phyloP scores from a whole-genome alignment of 2,888 invertebrate species.

The Lutraria lutraria region DNA sequence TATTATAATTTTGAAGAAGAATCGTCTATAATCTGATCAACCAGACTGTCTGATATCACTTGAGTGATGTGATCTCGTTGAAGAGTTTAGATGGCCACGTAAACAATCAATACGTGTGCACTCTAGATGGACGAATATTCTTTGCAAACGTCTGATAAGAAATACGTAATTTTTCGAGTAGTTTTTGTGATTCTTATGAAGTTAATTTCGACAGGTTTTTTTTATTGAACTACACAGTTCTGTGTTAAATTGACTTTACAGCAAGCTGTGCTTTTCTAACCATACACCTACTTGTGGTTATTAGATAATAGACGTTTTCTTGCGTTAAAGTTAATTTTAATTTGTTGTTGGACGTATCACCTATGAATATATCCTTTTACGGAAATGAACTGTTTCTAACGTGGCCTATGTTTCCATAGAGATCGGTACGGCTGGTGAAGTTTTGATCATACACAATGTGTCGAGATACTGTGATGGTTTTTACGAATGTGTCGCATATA shows the following conservation, averaged over 20 bases:
- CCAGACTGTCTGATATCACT: not conserved
- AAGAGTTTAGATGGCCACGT: not conserved
- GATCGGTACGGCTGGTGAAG: constrained; percentile 88
- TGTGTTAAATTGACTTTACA: not conserved
- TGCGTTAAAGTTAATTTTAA: constrained; percentile 17
- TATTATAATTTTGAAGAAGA: constrained; percentile 8
- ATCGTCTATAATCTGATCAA: not conserved
- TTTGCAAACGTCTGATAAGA: no score
- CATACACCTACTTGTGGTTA: not conserved
- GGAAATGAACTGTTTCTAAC: not conserved
- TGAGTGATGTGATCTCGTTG: not conserved
- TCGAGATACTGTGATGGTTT: constrained; percentile 96
- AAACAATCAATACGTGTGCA: not conserved
- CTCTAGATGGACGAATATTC: no score
- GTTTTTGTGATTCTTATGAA: no score
- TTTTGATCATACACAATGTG: constrained; percentile 92
- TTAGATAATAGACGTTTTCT: constrained; percentile 23
- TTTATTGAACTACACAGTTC: not conserved
- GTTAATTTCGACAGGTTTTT: not conserved
- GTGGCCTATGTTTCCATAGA: constrained; percentile 31
- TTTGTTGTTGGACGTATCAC: constrained; percentile 22
- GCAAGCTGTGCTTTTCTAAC: not conserved
- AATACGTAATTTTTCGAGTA: no score
- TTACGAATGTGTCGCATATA: constrained; percentile 96
- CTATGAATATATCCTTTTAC: not conserved